Base-by-base conservation (phyloP, 2,797 vertebrate species). In the Dallia pectoralis region DNA sequence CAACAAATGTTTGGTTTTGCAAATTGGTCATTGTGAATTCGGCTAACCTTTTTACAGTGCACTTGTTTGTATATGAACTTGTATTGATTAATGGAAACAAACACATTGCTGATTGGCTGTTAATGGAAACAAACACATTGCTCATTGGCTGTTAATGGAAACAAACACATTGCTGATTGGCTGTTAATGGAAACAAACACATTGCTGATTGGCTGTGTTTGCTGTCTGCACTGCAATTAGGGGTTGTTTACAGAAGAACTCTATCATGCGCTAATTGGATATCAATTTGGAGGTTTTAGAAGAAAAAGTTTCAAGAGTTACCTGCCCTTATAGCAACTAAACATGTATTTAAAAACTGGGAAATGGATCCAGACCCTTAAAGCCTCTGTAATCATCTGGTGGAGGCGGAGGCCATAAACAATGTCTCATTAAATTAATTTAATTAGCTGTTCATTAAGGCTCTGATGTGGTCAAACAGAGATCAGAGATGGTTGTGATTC, bases 401-500 rank as follows among this genome's bases (percentile, higher is more conserved):
- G 5, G 72, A 81, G 79, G 76, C 22, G 48, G 61, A 51, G 12
- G 49, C 18, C 12, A 25, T 73, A 77, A 86, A 82, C 82, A 86
- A 32, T 51, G 29, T 67, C 73, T 66, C 67, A 82, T 85, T 83
- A 81, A 84, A 85, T 88, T 80, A 84, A 85, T 88, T 80, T 80
- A 87, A 90, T 90, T 89, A 88, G 86, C 80, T 74, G 75, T 82
- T 78, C 49, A 49, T 77, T 85, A 64, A 71, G 79, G 75, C 79
- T 89, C 88, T 85, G 85, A 87, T 85, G 82, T 83, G 74, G 77
- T 67, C 61, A 76, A 74, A 74, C 49, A 74, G n/a, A n/a, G n/a
- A n/a, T n/a, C n/a, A n/a, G n/a, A n/a, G 22, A 72, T 65, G 33
- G 53, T 75, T 63, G 33, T 33, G 22, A 69, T 47, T 61, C 30